These are phyloP conservation scores for Zygothrica quintamaculata DNA, from an alignment of 2,888 invertebrate species.

Conservation along the genomic window DNA sequence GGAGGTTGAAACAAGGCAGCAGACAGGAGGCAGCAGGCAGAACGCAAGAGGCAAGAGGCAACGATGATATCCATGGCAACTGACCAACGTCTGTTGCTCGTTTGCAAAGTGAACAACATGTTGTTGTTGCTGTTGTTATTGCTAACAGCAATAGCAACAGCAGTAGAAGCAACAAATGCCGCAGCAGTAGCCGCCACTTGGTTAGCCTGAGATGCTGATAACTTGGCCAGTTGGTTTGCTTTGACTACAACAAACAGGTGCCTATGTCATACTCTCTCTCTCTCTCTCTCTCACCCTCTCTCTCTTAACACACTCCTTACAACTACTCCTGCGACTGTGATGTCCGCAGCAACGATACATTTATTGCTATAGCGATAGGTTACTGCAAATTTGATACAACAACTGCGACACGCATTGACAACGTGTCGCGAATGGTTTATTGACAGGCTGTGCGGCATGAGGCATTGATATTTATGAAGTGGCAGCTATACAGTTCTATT, in stretches of 20 bases:
- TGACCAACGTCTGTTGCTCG: slow-evolving; percentile 40
- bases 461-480: background rate
- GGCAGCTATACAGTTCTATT: background rate
- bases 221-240: slow-evolving; percentile 51
- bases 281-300: background rate
- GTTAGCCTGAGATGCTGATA: slow-evolving; percentile 53
- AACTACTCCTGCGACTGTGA: too few species aligned
- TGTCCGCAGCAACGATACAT: slow-evolving; percentile 47
- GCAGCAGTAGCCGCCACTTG: slow-evolving; percentile 25
- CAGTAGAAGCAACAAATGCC: background rate
- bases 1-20: slow-evolving; percentile 33
- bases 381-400: slow-evolving; percentile 29
- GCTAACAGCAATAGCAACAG: background rate
- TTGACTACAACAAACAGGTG: slow-evolving; percentile 46
- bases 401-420: slow-evolving; percentile 53
- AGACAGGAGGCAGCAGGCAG: slow-evolving; percentile 11
- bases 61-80: slow-evolving; percentile 52
- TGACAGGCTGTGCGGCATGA: background rate
- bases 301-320: too few species aligned
- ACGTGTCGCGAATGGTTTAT: slow-evolving; percentile 30
- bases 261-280: slow-evolving; percentile 8
- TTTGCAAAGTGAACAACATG: slow-evolving; percentile 52
- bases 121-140: slow-evolving; percentile 5
- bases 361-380: slow-evolving; percentile 50
- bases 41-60: slow-evolving; percentile 33